Evolutionary conservation across 2,888 invertebrate genomes (phyloP).

Genomic region (Phrixothrix hirtus): DNA sequence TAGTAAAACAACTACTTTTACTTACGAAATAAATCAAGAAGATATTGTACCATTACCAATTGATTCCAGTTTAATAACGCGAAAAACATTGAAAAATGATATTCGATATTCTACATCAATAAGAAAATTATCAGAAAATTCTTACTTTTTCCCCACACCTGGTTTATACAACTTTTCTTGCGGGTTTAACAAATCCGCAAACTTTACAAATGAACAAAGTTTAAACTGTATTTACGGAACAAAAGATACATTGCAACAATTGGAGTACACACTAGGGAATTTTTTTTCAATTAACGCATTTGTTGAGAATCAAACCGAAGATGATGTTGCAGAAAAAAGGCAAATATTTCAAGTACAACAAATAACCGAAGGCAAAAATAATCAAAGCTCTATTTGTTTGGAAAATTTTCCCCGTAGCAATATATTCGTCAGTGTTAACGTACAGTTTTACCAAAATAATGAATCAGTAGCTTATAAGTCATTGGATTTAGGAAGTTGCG

Average conservation of each 20-base stretch:
- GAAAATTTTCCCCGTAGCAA: slow-evolving; percentile 52
- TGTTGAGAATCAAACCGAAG: slow-evolving; percentile 31
- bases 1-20: slow-evolving; percentile 51
- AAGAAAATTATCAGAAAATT: slow-evolving; percentile 60
- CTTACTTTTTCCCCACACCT: slow-evolving; percentile 67
- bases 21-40: slow-evolving; percentile 47
- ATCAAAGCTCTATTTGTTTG: slow-evolving; percentile 35
- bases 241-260: slow-evolving; percentile 6
- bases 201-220: not conserved
- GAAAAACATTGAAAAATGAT: slow-evolving; percentile 62
- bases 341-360: slow-evolving; percentile 37
- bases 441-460: slow-evolving; percentile 54
- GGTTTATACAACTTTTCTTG: slow-evolving; percentile 56
- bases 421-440: slow-evolving; percentile 52
- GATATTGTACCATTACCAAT: slow-evolving; percentile 36
- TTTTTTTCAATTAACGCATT: slow-evolving; percentile 16
- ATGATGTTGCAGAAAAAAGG: slow-evolving; percentile 39
- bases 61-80: slow-evolving; percentile 56
- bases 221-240: slow-evolving; percentile 21
- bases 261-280: slow-evolving; percentile 1
- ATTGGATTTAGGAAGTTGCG: slow-evolving; percentile 58
- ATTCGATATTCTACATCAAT: slow-evolving; percentile 63
- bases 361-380: slow-evolving; percentile 32
- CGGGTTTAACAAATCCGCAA: slow-evolving; percentile 21
- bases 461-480: slow-evolving; percentile 51